A percentile compares a stretch with the other conserved stretches of the same genome.
Conservation (phyloP, 2,797 vertebrate species). For the Apogon talboti region DNA sequence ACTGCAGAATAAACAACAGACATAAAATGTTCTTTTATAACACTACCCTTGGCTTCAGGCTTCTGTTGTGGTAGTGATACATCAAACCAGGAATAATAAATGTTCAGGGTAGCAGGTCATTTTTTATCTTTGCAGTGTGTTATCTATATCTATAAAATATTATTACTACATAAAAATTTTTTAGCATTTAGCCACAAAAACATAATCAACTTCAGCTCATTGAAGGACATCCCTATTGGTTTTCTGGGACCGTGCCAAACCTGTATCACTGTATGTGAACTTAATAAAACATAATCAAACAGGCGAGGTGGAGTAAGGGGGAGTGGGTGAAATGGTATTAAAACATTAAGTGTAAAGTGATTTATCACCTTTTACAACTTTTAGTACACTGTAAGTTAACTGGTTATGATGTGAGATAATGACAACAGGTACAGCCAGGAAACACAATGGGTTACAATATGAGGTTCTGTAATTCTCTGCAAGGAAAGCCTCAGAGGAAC, state of each 20-base stretch:
- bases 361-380: constrained; percentile 1
- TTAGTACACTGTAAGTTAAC: too few species aligned
- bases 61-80: neutral
- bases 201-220: neutral
- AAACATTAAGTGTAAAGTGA: neutral
- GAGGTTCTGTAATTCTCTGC: too few species aligned
- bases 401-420: constrained; percentile 6
- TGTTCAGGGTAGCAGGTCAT: neutral
- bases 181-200: neutral
- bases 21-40: neutral
- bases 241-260: neutral
- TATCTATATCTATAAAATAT: neutral
- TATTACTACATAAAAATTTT: neutral
- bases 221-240: neutral
- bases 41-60: neutral
- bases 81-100: neutral
- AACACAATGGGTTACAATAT: too few species aligned
- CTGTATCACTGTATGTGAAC: too few species aligned
- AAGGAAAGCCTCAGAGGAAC: too few species aligned
- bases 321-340: neutral
- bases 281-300: too few species aligned
- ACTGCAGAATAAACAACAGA: neutral
- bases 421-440: neutral
- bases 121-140: neutral
- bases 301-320: too few species aligned